Base-by-base conservation (phyloP, 2,113 vertebrate genomes). In the Jaculus jaculus region DNA sequence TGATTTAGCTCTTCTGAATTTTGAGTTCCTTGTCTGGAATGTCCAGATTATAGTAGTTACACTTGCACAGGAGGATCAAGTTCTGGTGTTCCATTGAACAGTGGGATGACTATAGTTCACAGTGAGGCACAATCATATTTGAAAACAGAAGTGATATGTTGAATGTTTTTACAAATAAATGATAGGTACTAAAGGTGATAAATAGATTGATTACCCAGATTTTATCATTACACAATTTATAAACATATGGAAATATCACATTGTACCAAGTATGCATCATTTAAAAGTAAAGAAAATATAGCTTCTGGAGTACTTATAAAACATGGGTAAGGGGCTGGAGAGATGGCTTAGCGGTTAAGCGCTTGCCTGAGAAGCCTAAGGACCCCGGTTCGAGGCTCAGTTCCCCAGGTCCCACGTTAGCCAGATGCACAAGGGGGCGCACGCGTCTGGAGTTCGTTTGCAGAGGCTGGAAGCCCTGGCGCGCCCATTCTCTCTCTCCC, bases 91-190 rank as follows among this genome's bases (percentile, higher is more conserved):
- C 26, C 6, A 3, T 32, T 69, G 18, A 5, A 4, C 34, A 11
- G 61, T 18, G 58, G 5, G 13, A 26, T 12, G 39, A 37, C 18
- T 3, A 37, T 30, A 54, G 12, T 8, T 32, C 39, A 32, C 6
- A 37, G 26, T 20, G 24, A 37, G 8, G 0, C 3, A 21, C 17
- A 65, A 8, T 8, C 30, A 10, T 9, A n/a, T n/a, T 42, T 58
- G 20, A 42, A 17, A 84, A 58, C 5, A 28, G 28, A 78, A 68
- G 10, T 34, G 4, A 60, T 9, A 21, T 20, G 39, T 7, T 28
- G 34, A 42, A 34, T 60, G 47, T 2, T 42, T 16, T 60, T 34
- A 37, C 5, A 39, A 84, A 87, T 37, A 91, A 66, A 74, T 23
- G 20, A 21, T 69, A 32, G 60, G 32, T 13, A 7, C 7, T 20